phyloP scores from a whole-genome alignment of 1,140 invertebrate species.

The Dinothrombium tinctorium region DNA sequence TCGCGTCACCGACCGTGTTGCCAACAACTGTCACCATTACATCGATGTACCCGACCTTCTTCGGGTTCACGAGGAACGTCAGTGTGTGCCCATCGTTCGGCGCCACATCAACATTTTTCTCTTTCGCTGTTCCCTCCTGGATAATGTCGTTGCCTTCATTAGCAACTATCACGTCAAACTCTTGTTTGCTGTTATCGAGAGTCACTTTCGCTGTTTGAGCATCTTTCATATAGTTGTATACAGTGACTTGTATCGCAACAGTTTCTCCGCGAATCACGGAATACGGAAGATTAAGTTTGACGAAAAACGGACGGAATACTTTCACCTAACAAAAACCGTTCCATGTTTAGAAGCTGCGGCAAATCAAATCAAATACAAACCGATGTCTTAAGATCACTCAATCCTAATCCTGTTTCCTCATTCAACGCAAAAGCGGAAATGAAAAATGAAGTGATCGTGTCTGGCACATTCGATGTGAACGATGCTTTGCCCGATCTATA shows the following conservation, averaged over 20 bases:
- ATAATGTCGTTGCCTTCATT: conserved; percentile 34
- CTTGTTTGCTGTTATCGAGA: conserved; percentile 48
- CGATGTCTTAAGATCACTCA: no score
- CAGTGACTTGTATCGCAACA: conserved; percentile 60
- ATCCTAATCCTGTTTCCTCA: no score
- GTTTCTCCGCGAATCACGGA: conserved; percentile 71
- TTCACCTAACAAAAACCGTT: conserved; percentile 32
- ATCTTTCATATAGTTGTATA: conserved; percentile 68
- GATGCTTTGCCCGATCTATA: no score
- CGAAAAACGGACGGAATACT: conserved; percentile 68
- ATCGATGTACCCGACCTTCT: conserved; percentile 45
- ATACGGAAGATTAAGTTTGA: conserved; percentile 63
- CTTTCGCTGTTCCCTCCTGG: conserved; percentile 17
- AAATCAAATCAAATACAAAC: no score
- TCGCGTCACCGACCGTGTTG: conserved; percentile 33
- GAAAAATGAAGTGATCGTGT: no score
- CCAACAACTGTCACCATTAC: conserved; percentile 35
- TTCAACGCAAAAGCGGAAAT: no score
- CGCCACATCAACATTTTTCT: conserved; percentile 35
- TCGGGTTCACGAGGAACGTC: conserved; percentile 53
- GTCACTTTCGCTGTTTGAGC: conserved; percentile 54
- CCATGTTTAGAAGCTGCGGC: no score
- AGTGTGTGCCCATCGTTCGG: conserved; percentile 40
- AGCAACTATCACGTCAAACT: conserved; percentile 48
- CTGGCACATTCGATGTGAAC: no score